Base-by-base conservation (phyloP, 2,797 vertebrate genomes). In the Hozukius guyotensis region DNA sequence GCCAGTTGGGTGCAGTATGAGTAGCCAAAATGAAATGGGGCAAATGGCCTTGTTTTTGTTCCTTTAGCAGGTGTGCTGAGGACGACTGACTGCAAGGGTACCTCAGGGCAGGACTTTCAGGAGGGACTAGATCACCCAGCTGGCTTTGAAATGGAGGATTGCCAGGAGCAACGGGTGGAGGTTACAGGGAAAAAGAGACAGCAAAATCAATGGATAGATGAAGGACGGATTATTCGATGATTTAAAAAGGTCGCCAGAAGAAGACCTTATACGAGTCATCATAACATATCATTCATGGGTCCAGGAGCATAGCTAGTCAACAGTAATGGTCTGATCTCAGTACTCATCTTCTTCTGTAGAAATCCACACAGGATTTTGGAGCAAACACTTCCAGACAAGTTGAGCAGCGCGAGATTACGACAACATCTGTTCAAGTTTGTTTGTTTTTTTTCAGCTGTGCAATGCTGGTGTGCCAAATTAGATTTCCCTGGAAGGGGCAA, bases 341-440 rank as follows among this genome's bases (percentile, higher is more conserved):
- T 20, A 3, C 22, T 73, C 59, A 11, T 32, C 16, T 31, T 75
- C 78, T 75, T 27, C 11, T 49, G 18, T 20, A 49, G 53, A 22
- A 75, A 71, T 76, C 64, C 31, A 27, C 24, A 72, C 46, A 12
- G 55, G 60, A 66, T 56, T 71, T 66, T 63, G 29, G 49, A 27
- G 18, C 29, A 52, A 70, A 87, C 59, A 42, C 46, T 70, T 75
- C 64, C 27, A 64, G 72, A 70, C 59, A 87, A 77, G 27, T 64
- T 66, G 59, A 86, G 60, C 77, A 84, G 73, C 42, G 6, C 74
- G 62, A 82, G 71, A 82, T 83, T 65, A 76, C n/a, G 70, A 74
- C 29, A 78, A 77, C 69, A 83, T 85, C 69, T 72, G 75, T 59
- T 81, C 27, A 69, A n/a, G n/a, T n/a, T 53, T 56, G 22, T 56